A percentile compares a stretch with the other conserved stretches of the same genome.
These are phyloP conservation scores for Tylochromis polylepis DNA, from an alignment of 2,113 vertebrate species.

Conservation along the genomic window DNA sequence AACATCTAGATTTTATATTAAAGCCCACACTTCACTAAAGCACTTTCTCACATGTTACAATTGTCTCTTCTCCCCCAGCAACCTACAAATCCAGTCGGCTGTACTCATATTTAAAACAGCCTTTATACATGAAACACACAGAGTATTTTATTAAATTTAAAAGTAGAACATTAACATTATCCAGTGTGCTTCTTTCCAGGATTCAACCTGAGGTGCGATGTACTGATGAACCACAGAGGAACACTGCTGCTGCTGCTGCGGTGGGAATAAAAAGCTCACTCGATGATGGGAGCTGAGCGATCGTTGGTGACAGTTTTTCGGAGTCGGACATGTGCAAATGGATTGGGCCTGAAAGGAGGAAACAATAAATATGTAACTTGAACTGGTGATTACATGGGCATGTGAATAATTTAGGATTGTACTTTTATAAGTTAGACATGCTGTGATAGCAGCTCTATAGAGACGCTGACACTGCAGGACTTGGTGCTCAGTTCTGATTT, in stretches of 20 bases:
- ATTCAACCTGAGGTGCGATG: slow-evolving; percentile 10
- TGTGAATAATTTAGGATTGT: neutral
- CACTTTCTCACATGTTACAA: neutral
- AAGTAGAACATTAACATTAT: neutral
- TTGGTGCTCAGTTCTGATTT: neutral
- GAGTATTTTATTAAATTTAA: neutral
- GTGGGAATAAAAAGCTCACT: slow-evolving; percentile 52
- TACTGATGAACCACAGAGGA: neutral
- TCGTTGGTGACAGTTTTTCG: slow-evolving; percentile 83
- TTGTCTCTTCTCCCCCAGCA: neutral
- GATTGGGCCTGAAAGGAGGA: slow-evolving; percentile 70
- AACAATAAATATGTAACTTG: neutral
- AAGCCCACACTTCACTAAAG: neutral
- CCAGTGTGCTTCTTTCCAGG: neutral
- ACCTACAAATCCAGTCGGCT: neutral
- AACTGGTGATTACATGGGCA: neutral
- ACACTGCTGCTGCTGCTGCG: neutral
- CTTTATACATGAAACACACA: neutral
- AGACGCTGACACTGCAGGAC: neutral
- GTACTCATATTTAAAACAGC: neutral
- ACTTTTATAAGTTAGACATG: neutral
- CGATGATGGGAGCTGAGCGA: slow-evolving; percentile 81
- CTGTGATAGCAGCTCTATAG: neutral
- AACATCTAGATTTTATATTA: neutral
- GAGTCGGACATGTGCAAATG: slow-evolving; percentile 80